These are phyloP conservation scores for Muscidifurax raptorellus DNA, from an alignment of 1,140 invertebrate genomes.

Conservation along the genomic window DNA sequence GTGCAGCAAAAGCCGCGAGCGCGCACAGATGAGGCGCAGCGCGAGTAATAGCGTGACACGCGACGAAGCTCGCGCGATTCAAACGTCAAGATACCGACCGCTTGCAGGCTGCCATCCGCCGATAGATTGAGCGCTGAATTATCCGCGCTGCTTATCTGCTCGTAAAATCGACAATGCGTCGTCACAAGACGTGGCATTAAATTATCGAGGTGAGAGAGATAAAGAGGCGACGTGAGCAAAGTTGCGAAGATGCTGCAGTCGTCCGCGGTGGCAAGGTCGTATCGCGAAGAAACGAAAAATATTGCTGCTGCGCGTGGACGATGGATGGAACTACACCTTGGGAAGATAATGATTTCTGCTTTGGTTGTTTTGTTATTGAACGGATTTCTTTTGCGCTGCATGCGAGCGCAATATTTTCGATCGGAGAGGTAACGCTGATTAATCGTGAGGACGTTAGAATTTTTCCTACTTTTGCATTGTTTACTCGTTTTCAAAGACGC, in stretches of 20 bases:
- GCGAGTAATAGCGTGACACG: conserved; percentile 44
- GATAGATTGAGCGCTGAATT: conserved; percentile 56
- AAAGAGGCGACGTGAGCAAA: not conserved
- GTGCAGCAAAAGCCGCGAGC: not conserved
- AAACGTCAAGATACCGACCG: conserved; percentile 60
- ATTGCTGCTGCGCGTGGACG: not conserved
- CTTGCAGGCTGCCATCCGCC: conserved; percentile 30
- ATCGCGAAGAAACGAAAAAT: conserved; percentile 2
- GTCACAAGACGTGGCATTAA: conserved; percentile 57
- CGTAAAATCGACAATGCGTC: conserved; percentile 60
- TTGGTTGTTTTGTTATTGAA: not conserved
- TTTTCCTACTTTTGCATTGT: no score
- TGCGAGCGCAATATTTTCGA: no score
- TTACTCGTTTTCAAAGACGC: no score
- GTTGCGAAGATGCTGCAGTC: not conserved
- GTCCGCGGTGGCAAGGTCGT: no score
- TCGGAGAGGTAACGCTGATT: conserved; percentile 3
- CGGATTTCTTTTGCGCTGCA: conserved; percentile 19
- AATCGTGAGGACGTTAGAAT: not conserved
- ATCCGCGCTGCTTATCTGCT: conserved; percentile 59
- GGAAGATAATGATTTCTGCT: conserved; percentile 7
- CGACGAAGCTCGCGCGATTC: conserved; percentile 55
- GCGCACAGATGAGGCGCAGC: not conserved
- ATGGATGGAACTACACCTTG: conserved; percentile 14
- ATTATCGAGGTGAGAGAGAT: conserved; percentile 57